Evolutionary conservation across 1,140 invertebrate species (phyloP).

Genomic region (Eubasilissa regina): DNA sequence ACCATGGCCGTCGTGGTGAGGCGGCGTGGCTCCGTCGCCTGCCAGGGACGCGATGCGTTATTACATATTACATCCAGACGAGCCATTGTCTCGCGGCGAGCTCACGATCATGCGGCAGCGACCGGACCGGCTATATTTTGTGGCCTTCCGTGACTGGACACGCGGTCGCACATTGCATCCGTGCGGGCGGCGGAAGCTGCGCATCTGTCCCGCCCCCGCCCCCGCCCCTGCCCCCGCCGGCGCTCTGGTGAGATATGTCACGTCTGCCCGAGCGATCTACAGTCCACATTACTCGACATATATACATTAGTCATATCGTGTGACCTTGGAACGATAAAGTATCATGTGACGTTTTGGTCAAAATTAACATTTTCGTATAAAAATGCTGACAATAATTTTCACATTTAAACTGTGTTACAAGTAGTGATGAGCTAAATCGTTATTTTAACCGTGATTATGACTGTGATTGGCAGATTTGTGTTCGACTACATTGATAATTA

Average conservation of each 20-base stretch:
- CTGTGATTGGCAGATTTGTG: too few species aligned
- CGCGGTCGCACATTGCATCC: slow-evolving; percentile 23
- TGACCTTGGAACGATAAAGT: too few species aligned
- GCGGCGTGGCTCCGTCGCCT: not conserved
- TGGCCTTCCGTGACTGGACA: slow-evolving; percentile 17
- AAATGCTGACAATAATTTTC: too few species aligned
- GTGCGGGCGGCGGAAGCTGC: slow-evolving; percentile 28
- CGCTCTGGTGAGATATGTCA: slow-evolving; percentile 7
- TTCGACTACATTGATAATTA: too few species aligned
- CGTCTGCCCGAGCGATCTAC: not conserved
- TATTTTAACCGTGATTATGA: too few species aligned
- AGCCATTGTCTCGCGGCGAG: slow-evolving; percentile 8
- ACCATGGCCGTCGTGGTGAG: too few species aligned
- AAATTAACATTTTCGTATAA: too few species aligned
- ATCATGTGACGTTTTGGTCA: too few species aligned
- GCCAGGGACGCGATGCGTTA: slow-evolving; percentile 3
- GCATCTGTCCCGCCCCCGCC: slow-evolving; percentile 38
- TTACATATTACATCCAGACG: slow-evolving; percentile 3
- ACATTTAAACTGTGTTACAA: too few species aligned
- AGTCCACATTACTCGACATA: not conserved
- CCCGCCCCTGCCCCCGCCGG: too few species aligned
- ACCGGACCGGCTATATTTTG: slow-evolving; percentile 33
- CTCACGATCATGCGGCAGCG: not conserved
- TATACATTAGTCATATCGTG: too few species aligned
- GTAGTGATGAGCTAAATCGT: too few species aligned